Conservation (phyloP, 2,888 invertebrate species). For the Machimus rusticus region DNA sequence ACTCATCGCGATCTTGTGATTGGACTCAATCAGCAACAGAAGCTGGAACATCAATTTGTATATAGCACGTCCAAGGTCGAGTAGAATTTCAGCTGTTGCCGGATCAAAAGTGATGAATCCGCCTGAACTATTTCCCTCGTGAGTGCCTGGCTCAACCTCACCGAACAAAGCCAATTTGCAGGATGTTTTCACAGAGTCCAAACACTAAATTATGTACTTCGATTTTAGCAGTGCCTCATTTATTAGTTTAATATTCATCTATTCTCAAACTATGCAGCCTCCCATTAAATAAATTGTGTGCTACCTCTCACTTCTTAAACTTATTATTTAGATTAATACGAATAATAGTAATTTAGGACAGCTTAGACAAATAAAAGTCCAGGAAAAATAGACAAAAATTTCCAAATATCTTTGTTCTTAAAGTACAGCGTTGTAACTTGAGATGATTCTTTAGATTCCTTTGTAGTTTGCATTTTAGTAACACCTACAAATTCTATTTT, state of each 20-base stretch:
- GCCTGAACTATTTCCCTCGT: conserved; percentile 52
- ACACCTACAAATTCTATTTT: too few species aligned
- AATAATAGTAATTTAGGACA: too few species aligned
- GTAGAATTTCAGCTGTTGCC: conserved; percentile 73
- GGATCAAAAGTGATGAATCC: conserved; percentile 64
- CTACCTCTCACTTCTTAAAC: too few species aligned
- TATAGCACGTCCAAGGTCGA: conserved; percentile 85
- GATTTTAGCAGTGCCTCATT: not conserved
- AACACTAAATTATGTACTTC: conserved; percentile 66
- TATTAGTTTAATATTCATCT: not conserved
- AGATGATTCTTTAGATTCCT: too few species aligned
- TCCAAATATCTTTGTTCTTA: too few species aligned
- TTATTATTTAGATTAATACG: too few species aligned
- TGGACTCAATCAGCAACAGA: conserved; percentile 85
- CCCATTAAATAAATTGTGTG: too few species aligned
- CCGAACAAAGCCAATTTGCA: conserved; percentile 78
- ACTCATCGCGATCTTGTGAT: conserved; percentile 81
- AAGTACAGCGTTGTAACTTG: too few species aligned
- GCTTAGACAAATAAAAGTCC: too few species aligned
- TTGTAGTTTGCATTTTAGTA: too few species aligned
- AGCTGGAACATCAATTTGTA: conserved; percentile 95
- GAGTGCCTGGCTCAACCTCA: conserved; percentile 63
- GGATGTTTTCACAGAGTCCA: conserved; percentile 83
- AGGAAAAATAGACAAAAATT: too few species aligned
- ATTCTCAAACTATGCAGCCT: too few species aligned